phyloP scores from a whole-genome alignment of 2,113 vertebrate species.

The Zootoca vivipara region DNA sequence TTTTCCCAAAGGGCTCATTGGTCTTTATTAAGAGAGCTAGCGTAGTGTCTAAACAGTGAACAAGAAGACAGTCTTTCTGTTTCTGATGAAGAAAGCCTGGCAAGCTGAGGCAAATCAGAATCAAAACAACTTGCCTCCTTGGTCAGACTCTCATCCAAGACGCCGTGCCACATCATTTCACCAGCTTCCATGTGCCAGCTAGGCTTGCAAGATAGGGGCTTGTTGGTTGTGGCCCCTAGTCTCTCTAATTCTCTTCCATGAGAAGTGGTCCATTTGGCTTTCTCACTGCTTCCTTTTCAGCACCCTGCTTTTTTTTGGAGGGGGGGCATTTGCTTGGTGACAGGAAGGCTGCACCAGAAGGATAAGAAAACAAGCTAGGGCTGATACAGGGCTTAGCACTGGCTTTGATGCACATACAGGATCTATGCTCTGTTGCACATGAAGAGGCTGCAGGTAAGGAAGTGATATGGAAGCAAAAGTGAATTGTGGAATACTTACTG shows the following conservation, averaged over 20 bases:
- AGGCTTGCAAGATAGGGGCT: not conserved
- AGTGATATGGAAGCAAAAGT: not conserved
- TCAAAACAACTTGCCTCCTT: not conserved
- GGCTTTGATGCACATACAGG: not conserved
- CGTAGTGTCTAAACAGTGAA: not conserved
- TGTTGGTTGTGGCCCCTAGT: not conserved
- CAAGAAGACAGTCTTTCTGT: not conserved
- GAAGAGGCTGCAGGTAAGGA: not conserved
- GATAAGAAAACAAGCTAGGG: not conserved
- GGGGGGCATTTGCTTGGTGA: not conserved
- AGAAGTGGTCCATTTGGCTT: not conserved
- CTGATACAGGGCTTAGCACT: not conserved
- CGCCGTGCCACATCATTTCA: not conserved
- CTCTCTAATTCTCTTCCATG: not conserved
- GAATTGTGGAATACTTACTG: not conserved
- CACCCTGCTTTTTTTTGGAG: not conserved
- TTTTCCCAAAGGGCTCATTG: not conserved
- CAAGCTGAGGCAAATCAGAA: not conserved
- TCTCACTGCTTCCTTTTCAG: not conserved
- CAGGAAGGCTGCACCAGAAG: not conserved
- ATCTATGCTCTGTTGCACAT: not conserved
- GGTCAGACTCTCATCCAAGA: not conserved
- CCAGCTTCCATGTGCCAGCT: not conserved
- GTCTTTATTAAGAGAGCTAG: not conserved
- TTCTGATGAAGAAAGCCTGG: not conserved